These are phyloP conservation scores for Neoaliturus tenellus DNA, from an alignment of 2,888 invertebrate genomes.

Conservation along the genomic window DNA sequence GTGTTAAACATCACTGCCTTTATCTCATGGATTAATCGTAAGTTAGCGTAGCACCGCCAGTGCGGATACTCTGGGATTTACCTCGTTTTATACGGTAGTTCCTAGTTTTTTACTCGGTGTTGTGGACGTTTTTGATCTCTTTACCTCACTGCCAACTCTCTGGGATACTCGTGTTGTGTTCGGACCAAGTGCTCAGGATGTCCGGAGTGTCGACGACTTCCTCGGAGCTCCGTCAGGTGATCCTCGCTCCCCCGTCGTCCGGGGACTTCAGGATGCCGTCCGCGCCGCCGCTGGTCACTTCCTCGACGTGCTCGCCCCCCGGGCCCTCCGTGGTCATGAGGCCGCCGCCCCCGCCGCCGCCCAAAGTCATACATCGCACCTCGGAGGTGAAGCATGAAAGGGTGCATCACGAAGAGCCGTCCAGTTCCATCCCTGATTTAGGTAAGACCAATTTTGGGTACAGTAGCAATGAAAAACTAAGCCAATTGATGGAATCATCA, in stretches of 20 bases:
- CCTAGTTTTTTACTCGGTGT: slow-evolving; percentile 20
- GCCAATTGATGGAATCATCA: too few species aligned
- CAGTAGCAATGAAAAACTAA: too few species aligned
- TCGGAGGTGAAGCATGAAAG: slow-evolving; percentile 54
- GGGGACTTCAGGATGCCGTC: slow-evolving; percentile 68
- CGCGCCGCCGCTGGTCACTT: slow-evolving; percentile 69
- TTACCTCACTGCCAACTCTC: slow-evolving; percentile 15
- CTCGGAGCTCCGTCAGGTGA: slow-evolving; percentile 19
- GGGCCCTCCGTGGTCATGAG: slow-evolving; percentile 60
- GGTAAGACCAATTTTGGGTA: too few species aligned
- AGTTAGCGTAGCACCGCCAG: not conserved
- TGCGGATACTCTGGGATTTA: slow-evolving; percentile 17
- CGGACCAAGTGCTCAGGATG: not conserved
- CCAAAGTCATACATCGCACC: slow-evolving; percentile 54
- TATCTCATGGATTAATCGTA: slow-evolving; percentile 31
- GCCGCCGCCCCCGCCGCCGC: slow-evolving; percentile 64
- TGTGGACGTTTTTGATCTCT: slow-evolving; percentile 15
- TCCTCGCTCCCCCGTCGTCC: slow-evolving; percentile 56
- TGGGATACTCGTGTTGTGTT: not conserved
- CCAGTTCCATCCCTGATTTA: slow-evolving; percentile 68
- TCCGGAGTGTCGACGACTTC: slow-evolving; percentile 44
- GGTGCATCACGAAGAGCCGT: slow-evolving; percentile 66
- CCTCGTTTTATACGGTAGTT: slow-evolving; percentile 7
- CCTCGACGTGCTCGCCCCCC: slow-evolving; percentile 64
- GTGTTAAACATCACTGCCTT: slow-evolving; percentile 11